phyloP scores from a whole-genome alignment of 2,113 vertebrate genomes.

The Rhadina sibilatrix region DNA sequence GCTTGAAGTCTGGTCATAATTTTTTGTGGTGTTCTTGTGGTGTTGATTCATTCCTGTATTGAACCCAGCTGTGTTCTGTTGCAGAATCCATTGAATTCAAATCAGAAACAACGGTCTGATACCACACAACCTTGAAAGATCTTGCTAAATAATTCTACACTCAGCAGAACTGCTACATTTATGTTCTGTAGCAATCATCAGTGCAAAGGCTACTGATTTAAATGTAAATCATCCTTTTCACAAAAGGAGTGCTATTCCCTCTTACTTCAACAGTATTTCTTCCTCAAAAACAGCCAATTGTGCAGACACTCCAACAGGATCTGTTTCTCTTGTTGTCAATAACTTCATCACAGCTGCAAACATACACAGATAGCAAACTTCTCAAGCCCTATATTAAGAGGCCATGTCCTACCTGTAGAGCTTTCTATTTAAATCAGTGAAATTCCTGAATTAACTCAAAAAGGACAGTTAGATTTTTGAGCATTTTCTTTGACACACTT shows the following conservation, averaged over 20 bases:
- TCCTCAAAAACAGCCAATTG: neutral
- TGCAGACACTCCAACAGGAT: neutral
- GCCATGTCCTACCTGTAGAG: neutral
- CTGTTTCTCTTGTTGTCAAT: neutral
- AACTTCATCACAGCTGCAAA: neutral
- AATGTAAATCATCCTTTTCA: constrained; percentile 36
- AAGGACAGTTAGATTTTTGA: neutral
- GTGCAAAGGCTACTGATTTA: neutral
- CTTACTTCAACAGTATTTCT: neutral
- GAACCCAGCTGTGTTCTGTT: neutral
- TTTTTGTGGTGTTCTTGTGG: neutral
- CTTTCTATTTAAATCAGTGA: neutral
- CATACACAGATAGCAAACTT: neutral
- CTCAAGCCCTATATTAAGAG: neutral
- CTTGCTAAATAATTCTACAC: constrained; percentile 34
- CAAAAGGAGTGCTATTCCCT: neutral
- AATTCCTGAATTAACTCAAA: neutral
- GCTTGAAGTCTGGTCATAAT: neutral
- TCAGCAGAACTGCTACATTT: neutral
- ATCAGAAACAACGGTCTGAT: neutral
- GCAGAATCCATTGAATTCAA: neutral
- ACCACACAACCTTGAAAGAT: constrained; percentile 5
- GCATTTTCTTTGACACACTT: neutral
- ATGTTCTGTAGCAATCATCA: neutral
- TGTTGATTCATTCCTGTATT: neutral